Conservation (phyloP, 2,113 vertebrate species). For the Pterocles orientalis region DNA sequence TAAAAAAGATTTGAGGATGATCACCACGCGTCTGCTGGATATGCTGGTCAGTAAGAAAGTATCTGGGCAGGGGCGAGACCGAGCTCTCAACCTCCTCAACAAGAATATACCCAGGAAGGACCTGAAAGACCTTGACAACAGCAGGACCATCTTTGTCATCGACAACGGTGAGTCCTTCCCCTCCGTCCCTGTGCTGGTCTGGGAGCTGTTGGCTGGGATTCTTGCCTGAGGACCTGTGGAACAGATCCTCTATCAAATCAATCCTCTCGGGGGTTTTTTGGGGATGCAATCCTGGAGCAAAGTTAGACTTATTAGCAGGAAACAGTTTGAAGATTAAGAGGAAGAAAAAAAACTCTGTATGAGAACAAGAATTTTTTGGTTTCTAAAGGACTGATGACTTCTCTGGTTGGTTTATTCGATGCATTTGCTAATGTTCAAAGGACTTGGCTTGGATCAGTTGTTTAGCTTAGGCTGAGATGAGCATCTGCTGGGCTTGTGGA, state of each 20-base stretch:
- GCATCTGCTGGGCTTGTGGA: neutral
- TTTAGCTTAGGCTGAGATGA: neutral
- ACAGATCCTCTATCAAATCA: neutral
- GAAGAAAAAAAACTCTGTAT: neutral
- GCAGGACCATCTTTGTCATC: conserved; percentile 85
- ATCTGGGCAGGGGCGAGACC: conserved; percentile 92
- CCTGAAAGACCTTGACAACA: conserved; percentile 83
- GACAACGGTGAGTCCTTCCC: conserved; percentile 83
- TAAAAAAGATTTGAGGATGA: conserved; percentile 87
- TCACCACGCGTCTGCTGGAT: conserved; percentile 86
- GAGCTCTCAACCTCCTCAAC: conserved; percentile 91
- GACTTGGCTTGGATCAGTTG: neutral
- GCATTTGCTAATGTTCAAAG: neutral
- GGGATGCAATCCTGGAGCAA: neutral
- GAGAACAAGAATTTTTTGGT: neutral
- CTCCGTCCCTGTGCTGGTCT: neutral
- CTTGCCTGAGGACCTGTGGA: neutral
- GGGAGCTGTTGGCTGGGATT: neutral
- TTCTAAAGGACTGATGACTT: neutral
- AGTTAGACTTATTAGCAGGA: neutral
- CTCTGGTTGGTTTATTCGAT: neutral
- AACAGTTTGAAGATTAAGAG: neutral
- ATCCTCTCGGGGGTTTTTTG: neutral
- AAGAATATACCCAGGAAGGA: conserved; percentile 90
- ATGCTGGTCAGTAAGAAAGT: conserved; percentile 90